Evolutionary conservation across 2,113 vertebrate species (phyloP), one percentile per base, ranked within the genome.

Genomic region (Hirundichthys speculiger): DNA sequence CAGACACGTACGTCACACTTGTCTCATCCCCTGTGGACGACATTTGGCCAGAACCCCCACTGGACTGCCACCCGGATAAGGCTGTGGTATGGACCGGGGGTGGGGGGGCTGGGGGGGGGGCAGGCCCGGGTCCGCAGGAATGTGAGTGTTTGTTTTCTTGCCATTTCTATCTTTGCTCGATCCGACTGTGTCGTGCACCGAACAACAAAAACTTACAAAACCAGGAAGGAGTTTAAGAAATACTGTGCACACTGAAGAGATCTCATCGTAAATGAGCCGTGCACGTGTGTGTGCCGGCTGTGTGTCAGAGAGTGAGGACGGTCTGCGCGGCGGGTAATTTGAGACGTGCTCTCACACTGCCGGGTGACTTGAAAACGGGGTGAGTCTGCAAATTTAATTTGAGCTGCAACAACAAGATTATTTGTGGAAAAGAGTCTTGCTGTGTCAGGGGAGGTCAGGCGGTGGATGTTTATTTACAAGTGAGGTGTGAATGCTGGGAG

Each of bases 361-460:
- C 65, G 76, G 71, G 39, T 43, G 62, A 60, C 72, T 48, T 27
- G 40, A 63, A 82, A 86, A 78, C 46, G 10, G 41, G 21, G 66
- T 86, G 82, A 86, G 73, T 85, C 41, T 18, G 73, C 77, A 77
- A 40, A 74, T 80, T 80, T 82, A 75, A 80, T 85, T 85, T 81
- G 73, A 71, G 72, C 60, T 25, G 45, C 56, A 61, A 49, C 70
- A 39, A 67, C 49, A 49, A 30, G 69, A 80, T 77, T 84, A 79
- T 81, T 80, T 80, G 69, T 5, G 51, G 71, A 60, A 77, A 75
- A 77, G 19, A 61, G 48, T 34, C 56, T 41, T 48, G 77, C 64
- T 80, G 76, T 75, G 86, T 82, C 84, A 66, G 73, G 45, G 42
- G 15, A 73, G 68, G 76, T 82, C 78, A 73, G 55, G 47, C 65